Base-by-base conservation (phyloP, 2,797 vertebrate species). In the Chiroxiphia lanceolata region DNA sequence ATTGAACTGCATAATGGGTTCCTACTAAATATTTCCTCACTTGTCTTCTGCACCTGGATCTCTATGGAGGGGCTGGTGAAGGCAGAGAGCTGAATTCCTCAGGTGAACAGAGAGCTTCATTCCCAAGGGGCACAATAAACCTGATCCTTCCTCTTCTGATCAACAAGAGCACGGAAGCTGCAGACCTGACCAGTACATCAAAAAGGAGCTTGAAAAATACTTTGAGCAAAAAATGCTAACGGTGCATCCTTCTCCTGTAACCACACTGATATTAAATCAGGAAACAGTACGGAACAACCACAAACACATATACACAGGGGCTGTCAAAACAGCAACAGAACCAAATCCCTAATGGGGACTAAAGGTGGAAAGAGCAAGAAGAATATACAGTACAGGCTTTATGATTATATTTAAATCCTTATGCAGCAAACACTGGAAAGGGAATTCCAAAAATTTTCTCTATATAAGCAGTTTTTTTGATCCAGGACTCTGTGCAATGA, bases 161-260 rank as follows among this genome's bases (percentile, higher is more conserved):
- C 92, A 60, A 65, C 79, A 50, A 93, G 90, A 97, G 96, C 90
- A 92, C 92, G 96, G 97, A 96, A 96, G 97, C 97, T 97, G 97
- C 96, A 97, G 97, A 92, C 97, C 95, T 97, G 97, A 97, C 97
- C 96, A 97, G 97, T 98, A 97, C 97, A 98, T 98, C 98, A 98
- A 98, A 98, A 97, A 87, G 92, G 94, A 98, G 97, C 96, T 97
- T 98, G 97, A 98, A 97, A 98, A 98, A 98, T 95, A 97, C 97
- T 98, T 97, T 93, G 97, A 97, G 97, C 96, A 96, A 98, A 98
- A 98, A 98, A 88, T 98, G 98, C 98, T 98, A 97, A 98, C 97
- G 93, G 97, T 98, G 98, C 98, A 98, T 98, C 98, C 98, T 97
- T 97, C 97, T 95, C 95, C 91, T 75, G 87, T 93, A 96, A 97